Evolutionary conservation across 2,888 invertebrate species (phyloP).

Genomic region (Chloromyia formosa): DNA sequence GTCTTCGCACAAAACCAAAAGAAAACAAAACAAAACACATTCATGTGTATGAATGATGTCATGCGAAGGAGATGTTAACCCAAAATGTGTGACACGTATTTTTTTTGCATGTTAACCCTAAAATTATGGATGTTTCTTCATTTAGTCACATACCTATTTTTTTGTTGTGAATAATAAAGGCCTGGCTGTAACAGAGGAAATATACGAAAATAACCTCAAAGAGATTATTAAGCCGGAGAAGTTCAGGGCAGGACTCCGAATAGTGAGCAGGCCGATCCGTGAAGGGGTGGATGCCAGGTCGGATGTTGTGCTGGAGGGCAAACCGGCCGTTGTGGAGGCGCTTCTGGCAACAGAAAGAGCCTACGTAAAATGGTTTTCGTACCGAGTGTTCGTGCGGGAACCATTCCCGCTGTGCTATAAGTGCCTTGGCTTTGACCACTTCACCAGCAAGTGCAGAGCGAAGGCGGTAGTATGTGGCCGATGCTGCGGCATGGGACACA

Average conservation of each 20-base stretch:
- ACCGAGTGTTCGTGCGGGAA: neutral
- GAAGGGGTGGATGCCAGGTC: neutral
- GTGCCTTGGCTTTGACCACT: slow-evolving; percentile 27
- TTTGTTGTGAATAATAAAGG: too few species aligned
- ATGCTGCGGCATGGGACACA: neutral
- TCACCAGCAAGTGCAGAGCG: neutral
- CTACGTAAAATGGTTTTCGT: slow-evolving; percentile 11
- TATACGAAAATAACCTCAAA: too few species aligned
- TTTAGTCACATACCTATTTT: too few species aligned
- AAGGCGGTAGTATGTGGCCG: neutral
- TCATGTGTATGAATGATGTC: too few species aligned
- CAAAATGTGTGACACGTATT: too few species aligned
- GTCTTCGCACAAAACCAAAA: too few species aligned
- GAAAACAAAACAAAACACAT: too few species aligned
- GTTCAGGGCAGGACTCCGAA: neutral
- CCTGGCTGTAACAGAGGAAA: too few species aligned
- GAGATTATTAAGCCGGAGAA: too few species aligned
- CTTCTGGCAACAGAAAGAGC: neutral
- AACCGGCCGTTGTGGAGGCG: neutral
- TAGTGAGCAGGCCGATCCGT: slow-evolving; percentile 1
- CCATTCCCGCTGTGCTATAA: neutral
- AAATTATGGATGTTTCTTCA: too few species aligned
- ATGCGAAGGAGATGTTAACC: too few species aligned
- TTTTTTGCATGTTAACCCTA: too few species aligned
- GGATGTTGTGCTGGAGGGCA: neutral